Base-by-base conservation (phyloP, 2,888 invertebrate species). In the Lymantria monacha region DNA sequence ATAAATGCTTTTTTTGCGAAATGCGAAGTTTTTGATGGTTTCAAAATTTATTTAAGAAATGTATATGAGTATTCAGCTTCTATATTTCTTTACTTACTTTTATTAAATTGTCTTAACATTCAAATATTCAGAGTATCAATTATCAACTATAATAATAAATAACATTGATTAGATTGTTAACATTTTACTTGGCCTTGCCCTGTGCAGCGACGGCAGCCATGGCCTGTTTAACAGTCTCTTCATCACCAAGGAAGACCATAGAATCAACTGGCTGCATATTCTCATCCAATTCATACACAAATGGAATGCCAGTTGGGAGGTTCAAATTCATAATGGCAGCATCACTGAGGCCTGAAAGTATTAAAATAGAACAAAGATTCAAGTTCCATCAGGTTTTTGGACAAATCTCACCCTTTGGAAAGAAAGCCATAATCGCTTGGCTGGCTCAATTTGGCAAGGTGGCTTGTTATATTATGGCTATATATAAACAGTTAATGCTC, bases 281-380 rank as follows among this genome's bases (percentile, higher is more conserved):
- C 53, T 93, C 94, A 76, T 96, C 95, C 63, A 96, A 87, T 69
- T 95, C 94, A 69, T 96, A 96, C 0, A 95, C 94, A 70, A 96
- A 95, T 44, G 96, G 96, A 74, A 96, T 96, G 52, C 96, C 95
- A 55, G 96, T 96, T 0, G 96, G 96, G 49, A 96, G 90, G 80
- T 96, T 96, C 49, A 96, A 84, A 55, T 92, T 93, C 93, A 95
- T 95, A 46, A 96, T 96, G 51, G 93, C 93, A 38, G 94, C 94
- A 70, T 95, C 95, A 42, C 93, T 93, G 69, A 96, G 89, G 55
- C 92, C 95, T 95, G 67, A 7, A 57, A 68, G 46, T 3, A 13
- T 30, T 22, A 49, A 42, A 42, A 14, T 9, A 30, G 30, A 9
- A 42, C 30, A 11, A 11, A 11, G 8, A 42, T 1, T 10, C 14